Evolutionary conservation across 2,113 vertebrate species (phyloP), one percentile per base, ranked within the genome.

Genomic region (Coreoperca whiteheadi): DNA sequence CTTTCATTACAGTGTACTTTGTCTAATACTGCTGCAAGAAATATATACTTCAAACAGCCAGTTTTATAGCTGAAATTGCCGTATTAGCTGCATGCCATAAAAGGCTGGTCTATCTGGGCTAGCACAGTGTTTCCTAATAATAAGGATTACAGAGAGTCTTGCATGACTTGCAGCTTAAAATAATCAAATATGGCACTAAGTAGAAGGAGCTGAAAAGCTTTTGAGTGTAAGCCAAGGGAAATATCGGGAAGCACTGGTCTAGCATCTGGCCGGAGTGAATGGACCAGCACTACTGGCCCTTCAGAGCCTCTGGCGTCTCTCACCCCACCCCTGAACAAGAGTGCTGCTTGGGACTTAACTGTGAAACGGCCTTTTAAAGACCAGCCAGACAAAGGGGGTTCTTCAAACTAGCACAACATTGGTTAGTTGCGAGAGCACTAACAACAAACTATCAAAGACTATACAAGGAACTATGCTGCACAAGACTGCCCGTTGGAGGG

Each of bases 291-390:
- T 64, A 74, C 63, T 71, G 83, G 85, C 86, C 88, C 89, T 91
- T 93, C 88, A 82, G 88, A 93, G 82, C 87, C 88, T 88, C 85
- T 86, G 84, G 85, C 77, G 48, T 89, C 87, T 90, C 89, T 90
- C 80, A 86, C 69, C 82, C 83, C 34, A 68, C 39, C 90, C 89
- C 82, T 79, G 83, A 89, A 85, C 54, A 84, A 82, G 87, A 94
- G 89, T 90, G 90, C 92, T 92, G 93, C 88, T 92, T 91, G 89
- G 93, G 69, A 91, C 89, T 90, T 77, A 86, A 87, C 94, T 87
- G 91, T 93, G 91, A 94, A 94, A 93, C 34, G 87, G 92, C 90
- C 91, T 94, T 95, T 81, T 87, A 88, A 84, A 85, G 93, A 95
- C 90, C 91, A 91, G 90, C 90, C 85, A 87, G 91, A 85, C 41